phyloP scores from a whole-genome alignment of 2,888 invertebrate species.

The Chaitophorus viminalis region DNA sequence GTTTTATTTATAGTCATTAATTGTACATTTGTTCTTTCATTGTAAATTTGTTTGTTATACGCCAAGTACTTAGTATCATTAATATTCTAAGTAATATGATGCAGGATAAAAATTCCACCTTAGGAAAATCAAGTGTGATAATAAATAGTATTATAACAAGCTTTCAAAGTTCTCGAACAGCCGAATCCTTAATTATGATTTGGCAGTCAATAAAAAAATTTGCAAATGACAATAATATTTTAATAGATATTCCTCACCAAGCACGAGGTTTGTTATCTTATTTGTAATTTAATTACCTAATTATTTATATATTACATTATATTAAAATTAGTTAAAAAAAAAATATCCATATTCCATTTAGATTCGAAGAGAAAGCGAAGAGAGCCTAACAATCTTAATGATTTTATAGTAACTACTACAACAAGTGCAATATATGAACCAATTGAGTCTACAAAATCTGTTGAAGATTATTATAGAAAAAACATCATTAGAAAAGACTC shows the following conservation, averaged over 20 bases:
- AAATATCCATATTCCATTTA: too few species aligned
- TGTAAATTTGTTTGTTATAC: constrained; percentile 4
- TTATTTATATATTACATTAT: too few species aligned
- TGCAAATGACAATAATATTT: too few species aligned
- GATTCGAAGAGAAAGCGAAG: too few species aligned
- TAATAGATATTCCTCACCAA: too few species aligned
- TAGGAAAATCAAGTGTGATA: constrained; percentile 7
- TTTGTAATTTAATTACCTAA: too few species aligned
- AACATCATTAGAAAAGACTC: not conserved
- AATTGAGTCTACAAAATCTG: not conserved
- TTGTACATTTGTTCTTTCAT: too few species aligned
- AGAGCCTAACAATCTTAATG: not conserved
- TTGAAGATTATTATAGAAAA: not conserved
- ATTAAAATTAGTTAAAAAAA: too few species aligned
- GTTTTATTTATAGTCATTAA: too few species aligned
- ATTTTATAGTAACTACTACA: not conserved
- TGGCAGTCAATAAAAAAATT: too few species aligned
- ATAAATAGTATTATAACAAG: constrained; percentile 19
- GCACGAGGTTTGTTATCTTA: too few species aligned
- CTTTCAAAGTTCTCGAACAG: constrained; percentile 5
- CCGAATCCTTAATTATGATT: too few species aligned
- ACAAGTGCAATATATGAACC: not conserved
- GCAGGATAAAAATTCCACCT: constrained; percentile 10
- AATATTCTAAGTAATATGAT: constrained; percentile 19
- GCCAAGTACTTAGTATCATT: constrained; percentile 20